Percentiles rank a stretch among this genome's conserved stretches.
Conservation (phyloP, 2,113 vertebrate species). For the Cyanoderma ruficeps region DNA sequence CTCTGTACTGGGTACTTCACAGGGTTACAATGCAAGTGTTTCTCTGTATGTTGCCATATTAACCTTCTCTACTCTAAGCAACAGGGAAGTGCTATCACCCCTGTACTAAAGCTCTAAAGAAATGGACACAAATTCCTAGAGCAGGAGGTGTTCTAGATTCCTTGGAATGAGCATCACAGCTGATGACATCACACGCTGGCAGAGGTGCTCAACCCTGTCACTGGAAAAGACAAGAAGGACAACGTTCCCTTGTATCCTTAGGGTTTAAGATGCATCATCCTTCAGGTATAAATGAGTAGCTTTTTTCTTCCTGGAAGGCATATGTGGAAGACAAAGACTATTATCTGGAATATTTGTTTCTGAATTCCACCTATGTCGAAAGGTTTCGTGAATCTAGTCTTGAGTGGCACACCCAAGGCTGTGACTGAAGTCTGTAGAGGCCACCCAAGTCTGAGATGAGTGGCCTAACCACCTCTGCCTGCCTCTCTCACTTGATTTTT, state of each 20-base stretch:
- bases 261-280: background rate
- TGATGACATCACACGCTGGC: background rate
- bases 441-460: background rate
- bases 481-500: background rate
- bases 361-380: background rate
- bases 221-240: background rate
- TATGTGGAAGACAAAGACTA: background rate
- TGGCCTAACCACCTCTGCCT: background rate
- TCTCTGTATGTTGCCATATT: fast-evolving
- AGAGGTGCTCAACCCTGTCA: background rate
- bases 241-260: background rate
- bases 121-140: background rate
- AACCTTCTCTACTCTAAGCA: background rate
- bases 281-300: background rate
- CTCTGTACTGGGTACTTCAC: background rate
- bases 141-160: background rate
- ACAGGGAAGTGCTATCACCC: background rate
- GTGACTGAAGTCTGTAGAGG: background rate
- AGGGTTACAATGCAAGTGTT: background rate
- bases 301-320: background rate
- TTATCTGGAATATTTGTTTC: background rate
- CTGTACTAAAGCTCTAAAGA: background rate
- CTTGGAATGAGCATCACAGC: background rate
- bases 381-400: background rate
- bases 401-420: background rate